A percentile compares a stretch with the other conserved stretches of the same genome.
Evolutionary conservation across 92 coral and sea anemone species (phyloP).

Genomic region (Zoanthus gigantus): DNA sequence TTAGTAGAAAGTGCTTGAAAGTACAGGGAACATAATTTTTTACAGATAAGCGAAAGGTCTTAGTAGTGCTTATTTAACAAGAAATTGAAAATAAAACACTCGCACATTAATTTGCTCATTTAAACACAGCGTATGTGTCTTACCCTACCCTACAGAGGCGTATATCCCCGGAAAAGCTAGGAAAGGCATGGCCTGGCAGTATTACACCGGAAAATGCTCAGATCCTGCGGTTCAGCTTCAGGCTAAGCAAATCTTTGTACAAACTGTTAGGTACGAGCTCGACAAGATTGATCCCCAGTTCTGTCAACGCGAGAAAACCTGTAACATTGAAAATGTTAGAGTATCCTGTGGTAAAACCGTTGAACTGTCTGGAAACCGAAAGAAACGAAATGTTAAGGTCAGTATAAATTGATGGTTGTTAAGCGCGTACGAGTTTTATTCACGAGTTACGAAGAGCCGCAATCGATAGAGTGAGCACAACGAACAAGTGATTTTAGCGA

Average conservation of each 20-base stretch:
- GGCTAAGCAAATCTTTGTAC: slow-evolving; percentile 78
- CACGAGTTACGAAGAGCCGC: background rate
- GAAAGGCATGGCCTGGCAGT: slow-evolving; percentile 96
- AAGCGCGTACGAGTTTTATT: too few species aligned
- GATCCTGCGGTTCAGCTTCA: slow-evolving; percentile 78
- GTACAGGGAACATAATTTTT: too few species aligned
- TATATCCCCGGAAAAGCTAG: slow-evolving; percentile 79
- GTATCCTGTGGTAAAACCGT: slow-evolving; percentile 75
- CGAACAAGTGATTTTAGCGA: too few species aligned
- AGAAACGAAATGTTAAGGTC: slow-evolving; percentile 58
- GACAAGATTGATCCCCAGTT: slow-evolving; percentile 66
- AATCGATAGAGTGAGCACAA: too few species aligned
- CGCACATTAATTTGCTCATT: too few species aligned
- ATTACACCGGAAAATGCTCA: slow-evolving; percentile 86
- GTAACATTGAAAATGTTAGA: slow-evolving; percentile 75
- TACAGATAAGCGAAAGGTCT: too few species aligned
- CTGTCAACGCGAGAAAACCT: slow-evolving; percentile 67
- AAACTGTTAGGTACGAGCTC: slow-evolving; percentile 62
- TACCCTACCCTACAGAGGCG: slow-evolving; percentile 51
- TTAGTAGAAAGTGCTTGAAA: too few species aligned
- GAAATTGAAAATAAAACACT: too few species aligned
- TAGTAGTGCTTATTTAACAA: too few species aligned
- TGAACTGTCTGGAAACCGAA: slow-evolving; percentile 37
- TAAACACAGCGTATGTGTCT: too few species aligned
- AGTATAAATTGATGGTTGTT: background rate